Base-by-base conservation (phyloP, 2,113 vertebrate species). In the Notarius quadriscutis region DNA sequence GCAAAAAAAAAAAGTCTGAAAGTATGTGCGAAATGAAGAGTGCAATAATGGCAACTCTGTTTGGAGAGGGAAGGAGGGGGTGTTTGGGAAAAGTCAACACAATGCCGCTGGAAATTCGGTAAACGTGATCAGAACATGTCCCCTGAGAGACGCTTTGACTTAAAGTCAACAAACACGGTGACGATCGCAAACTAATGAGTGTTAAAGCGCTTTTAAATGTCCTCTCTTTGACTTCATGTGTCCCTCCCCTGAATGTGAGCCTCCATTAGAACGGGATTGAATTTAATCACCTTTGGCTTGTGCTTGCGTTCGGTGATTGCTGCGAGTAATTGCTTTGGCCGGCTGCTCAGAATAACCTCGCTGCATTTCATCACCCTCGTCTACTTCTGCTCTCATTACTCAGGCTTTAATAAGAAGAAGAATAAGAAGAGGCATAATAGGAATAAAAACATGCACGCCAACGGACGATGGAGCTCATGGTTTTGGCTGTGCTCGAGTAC, bases 61-160 rank as follows among this genome's bases (percentile, higher is more conserved):
- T 30, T 30, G 53, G 77, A 80, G n/a, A 17, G 53, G 8, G n/a
- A 48, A 50, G 81, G 60, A 60, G 58, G 62, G 91, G 93, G 87
- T 90, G 86, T 92, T 94, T 95, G 94, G 94, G 94, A 95, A 95
- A 95, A 95, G 94, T 92, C 93, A 95, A 95, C 93, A 96, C 53
- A 7, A 87, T 34, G 84, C 86, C n/a, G 55, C 81, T 62, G 90
- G 91, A 94, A 94, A 92, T 92, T 81, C 89, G 87, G 92, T 90
- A 88, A 91, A 93, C 94, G 90, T 92, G 90, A 84, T 71, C 62
- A 62, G 82, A 55, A 20, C 82, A 81, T 89, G 90, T 81, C 65
- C 62, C 51, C 79, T 6, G 67, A 71, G 86, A 22, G 34, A 90
- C 84, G 57, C 89, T 88, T 87, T 86, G 89, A 69, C 18, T 34